Conservation (phyloP, 2,113 vertebrate genomes). For the Hippocampus barbouri region DNA sequence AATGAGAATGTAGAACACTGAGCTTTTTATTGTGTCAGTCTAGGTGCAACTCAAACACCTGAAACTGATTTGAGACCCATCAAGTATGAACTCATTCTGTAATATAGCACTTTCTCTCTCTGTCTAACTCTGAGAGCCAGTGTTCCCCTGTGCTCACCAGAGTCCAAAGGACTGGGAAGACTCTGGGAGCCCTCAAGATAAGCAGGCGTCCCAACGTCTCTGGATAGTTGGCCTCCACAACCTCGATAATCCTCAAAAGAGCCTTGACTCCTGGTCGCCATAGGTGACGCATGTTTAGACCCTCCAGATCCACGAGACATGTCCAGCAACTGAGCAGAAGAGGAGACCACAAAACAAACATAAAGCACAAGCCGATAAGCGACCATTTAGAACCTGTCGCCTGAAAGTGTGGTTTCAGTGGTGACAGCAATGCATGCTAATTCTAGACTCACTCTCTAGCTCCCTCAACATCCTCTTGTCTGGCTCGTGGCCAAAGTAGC, state of each 20-base stretch:
- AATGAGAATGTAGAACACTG: background rate
- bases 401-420: conserved; percentile 34
- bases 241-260: conserved; percentile 91
- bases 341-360: background rate
- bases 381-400: conserved; percentile 44
- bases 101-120: too few species aligned
- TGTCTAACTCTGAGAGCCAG: background rate
- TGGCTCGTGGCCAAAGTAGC: conserved; percentile 3
- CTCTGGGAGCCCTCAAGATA: conserved; percentile 87
- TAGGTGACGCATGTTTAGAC: conserved; percentile 94
- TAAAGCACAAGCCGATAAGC: conserved; percentile 8
- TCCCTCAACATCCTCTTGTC: conserved; percentile 1
- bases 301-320: conserved; percentile 93
- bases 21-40: background rate
- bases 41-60: background rate
- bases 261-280: conserved; percentile 96
- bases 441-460: conserved; percentile 15
- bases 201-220: conserved; percentile 92
- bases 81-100: background rate
- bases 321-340: conserved; percentile 81
- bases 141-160: conserved; percentile 74
- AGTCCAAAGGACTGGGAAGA: conserved; percentile 95
- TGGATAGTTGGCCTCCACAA: conserved; percentile 96
- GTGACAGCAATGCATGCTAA: conserved; percentile 39
- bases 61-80: background rate